Conservation (phyloP, 2,113 vertebrate genomes). For the Leuciscus idus region DNA sequence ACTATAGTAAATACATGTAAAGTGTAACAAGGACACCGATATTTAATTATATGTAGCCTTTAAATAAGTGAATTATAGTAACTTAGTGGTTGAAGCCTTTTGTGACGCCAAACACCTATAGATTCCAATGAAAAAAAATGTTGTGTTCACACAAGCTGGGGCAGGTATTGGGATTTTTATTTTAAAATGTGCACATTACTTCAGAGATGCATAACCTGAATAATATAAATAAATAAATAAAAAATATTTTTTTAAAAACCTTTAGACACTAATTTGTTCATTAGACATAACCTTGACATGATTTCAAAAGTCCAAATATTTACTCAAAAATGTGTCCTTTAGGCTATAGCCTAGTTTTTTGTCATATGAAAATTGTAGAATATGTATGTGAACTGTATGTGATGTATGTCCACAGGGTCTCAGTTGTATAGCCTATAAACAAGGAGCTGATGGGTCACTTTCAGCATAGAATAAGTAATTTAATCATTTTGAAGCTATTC, state of each 20-base stretch:
- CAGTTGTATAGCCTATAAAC: too few species aligned
- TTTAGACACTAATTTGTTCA: background rate
- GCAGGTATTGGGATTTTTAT: background rate
- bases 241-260: background rate
- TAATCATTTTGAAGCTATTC: too few species aligned
- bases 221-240: too few species aligned
- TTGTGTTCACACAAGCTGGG: background rate
- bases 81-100: background rate
- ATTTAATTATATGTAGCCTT: background rate
- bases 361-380: background rate
- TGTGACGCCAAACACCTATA: background rate
- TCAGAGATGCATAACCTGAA: background rate
- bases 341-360: too few species aligned
- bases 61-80: background rate
- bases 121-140: background rate
- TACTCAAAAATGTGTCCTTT: background rate
- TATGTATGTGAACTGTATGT: too few species aligned
- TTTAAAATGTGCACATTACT: background rate
- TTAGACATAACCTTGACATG: background rate
- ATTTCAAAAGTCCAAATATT: background rate
- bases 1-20: too few species aligned
- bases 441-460: background rate
- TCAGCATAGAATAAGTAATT: background rate
- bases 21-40: too few species aligned
- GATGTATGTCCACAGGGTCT: background rate